Evolutionary conservation across 2,113 vertebrate genomes (phyloP).

Genomic region (Malaclemys terrapin): DNA sequence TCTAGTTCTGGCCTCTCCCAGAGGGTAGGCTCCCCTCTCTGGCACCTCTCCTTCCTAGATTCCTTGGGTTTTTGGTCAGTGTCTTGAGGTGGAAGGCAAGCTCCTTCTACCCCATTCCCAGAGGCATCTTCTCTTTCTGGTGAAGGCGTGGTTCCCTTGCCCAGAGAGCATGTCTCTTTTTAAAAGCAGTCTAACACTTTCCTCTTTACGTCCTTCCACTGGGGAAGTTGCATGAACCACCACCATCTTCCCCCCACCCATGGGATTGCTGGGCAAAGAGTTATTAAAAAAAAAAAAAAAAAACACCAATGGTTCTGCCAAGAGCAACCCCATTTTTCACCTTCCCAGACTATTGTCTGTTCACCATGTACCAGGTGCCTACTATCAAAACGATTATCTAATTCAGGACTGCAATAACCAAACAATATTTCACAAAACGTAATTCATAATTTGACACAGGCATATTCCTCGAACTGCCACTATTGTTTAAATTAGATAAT

Average conservation of each 20-base stretch:
- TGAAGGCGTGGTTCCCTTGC: neutral
- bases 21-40: too few species aligned
- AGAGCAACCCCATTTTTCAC: neutral
- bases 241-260: neutral
- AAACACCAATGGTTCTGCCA: neutral
- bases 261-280: neutral
- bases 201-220: too few species aligned
- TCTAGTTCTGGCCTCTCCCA: too few species aligned
- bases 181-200: neutral
- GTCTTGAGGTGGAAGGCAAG: too few species aligned
- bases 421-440: neutral
- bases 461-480: neutral
- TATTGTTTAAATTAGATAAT: neutral
- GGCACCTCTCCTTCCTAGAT: too few species aligned
- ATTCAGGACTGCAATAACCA: neutral
- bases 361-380: neutral
- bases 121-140: neutral
- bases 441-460: neutral
- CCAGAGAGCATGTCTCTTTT: neutral
- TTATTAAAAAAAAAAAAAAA: neutral
- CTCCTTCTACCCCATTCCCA: too few species aligned
- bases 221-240: too few species aligned
- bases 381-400: neutral
- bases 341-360: neutral
- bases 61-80: too few species aligned